Evolutionary conservation across 2,888 invertebrate species (phyloP), one percentile per base, ranked within the genome.

Genomic region (Xestia ashworthii): DNA sequence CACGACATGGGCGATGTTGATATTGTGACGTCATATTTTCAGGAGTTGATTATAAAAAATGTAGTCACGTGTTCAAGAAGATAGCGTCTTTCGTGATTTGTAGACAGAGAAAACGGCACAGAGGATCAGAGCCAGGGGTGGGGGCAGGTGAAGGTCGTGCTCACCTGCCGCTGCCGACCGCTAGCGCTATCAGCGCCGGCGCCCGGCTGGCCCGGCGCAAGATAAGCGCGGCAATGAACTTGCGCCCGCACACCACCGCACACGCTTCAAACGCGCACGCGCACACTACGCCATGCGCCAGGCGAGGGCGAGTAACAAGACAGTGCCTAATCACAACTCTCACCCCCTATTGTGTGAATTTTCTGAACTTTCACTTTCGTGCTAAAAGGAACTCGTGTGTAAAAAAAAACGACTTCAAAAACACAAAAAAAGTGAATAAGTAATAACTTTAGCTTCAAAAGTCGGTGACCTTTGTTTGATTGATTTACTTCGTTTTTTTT

Each of bases 221-320:
- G 44, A 71, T 71, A 46, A 62, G 62, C 64, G 44, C 14, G 44
- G 22, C 64, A 60, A 32, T 71, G 70, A 71, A 60, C 60, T 71
- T 62, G 64, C 22, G 65, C 65, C 41, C 65, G 44, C 62, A 62
- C 62, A 62, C 60, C 19, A 8, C 0, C 19, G 53, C 53, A 60
- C 38, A 12, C 22, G 22, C 38, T 62, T 4, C 62, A 38, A 9
- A 62, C 9, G 11, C 62, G 32, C 60, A 32, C 32, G 32, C 60
- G 32, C 60, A 25, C 58, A 14, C 58, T 25, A 60, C 16, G 25
- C 25, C 58, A 3, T 25, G 25, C 58, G 8, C 25, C 25, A 3
- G 16, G 3, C 16, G 16, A 25, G 41, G 41, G 41, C 41, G 0
- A 25, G n/a, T 55, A n/a, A n/a, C n/a, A n/a, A 55, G 55, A 22